A percentile compares a stretch with the other conserved stretches of the same genome.
phyloP scores from a whole-genome alignment of 2,888 invertebrate genomes.

The Heliconius aoede region DNA sequence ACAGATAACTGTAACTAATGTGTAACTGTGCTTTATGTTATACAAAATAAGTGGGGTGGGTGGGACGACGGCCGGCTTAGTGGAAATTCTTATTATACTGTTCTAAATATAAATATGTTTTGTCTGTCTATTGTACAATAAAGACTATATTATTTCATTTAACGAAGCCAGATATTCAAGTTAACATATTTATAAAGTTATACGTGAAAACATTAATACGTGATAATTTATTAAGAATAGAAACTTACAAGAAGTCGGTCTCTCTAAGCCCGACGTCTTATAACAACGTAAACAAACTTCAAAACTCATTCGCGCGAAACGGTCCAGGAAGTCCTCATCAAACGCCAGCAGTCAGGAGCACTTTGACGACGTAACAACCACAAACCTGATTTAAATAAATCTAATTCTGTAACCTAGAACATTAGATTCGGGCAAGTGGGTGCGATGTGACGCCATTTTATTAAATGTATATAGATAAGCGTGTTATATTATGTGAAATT shows the following conservation, averaged over 20 bases:
- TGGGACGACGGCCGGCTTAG: no score
- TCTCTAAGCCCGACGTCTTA: slow-evolving; percentile 13
- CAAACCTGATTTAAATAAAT: slow-evolving; percentile 74
- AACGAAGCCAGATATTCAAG: background rate
- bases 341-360: slow-evolving; percentile 65
- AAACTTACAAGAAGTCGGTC: slow-evolving; percentile 11
- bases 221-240: background rate
- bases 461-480: background rate
- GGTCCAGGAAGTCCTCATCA: slow-evolving; percentile 64
- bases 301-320: slow-evolving; percentile 68
- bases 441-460: background rate
- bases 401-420: slow-evolving; percentile 59
- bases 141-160: no score
- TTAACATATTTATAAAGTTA: background rate
- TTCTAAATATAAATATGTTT: no score
- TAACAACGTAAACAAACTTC: slow-evolving; percentile 41
- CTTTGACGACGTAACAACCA: slow-evolving; percentile 73
- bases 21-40: no score
- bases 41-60: no score
- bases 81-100: no score
- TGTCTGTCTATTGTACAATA: no score
- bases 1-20: no score
- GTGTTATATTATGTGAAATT: background rate
- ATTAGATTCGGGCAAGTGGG: slow-evolving; percentile 4
- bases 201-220: background rate